Percentiles rank a stretch among this genome's conserved stretches.
Evolutionary conservation across 2,888 invertebrate species (phyloP).

Genomic region (Sminthurides aquaticus): DNA sequence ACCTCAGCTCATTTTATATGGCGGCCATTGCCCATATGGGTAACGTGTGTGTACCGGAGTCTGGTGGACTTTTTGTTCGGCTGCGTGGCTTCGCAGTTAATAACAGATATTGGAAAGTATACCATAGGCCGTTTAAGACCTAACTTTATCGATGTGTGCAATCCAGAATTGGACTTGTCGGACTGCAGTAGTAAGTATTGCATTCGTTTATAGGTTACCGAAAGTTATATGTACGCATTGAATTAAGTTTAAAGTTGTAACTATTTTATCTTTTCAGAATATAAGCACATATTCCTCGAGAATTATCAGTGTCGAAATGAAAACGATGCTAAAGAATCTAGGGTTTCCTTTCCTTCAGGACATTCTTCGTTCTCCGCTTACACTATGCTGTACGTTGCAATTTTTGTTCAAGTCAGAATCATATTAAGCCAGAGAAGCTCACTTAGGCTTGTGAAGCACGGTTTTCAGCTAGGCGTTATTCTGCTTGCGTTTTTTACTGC

Average conservation of each 20-base stretch:
- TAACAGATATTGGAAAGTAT: slow-evolving; percentile 90
- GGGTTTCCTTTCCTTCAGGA: slow-evolving; percentile 83
- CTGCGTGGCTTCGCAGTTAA: slow-evolving; percentile 70
- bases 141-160: slow-evolving; percentile 85
- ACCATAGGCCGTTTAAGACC: slow-evolving; percentile 86
- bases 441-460: slow-evolving; percentile 71
- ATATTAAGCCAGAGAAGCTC: slow-evolving; percentile 53
- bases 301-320: too few species aligned
- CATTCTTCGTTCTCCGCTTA: slow-evolving; percentile 82
- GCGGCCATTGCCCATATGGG: slow-evolving; percentile 62
- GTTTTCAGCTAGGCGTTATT: slow-evolving; percentile 73
- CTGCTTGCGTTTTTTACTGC: slow-evolving; percentile 76
- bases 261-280: too few species aligned
- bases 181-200: slow-evolving; percentile 43
- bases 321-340: slow-evolving; percentile 45
- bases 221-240: too few species aligned
- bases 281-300: too few species aligned
- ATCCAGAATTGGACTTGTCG: slow-evolving; percentile 61
- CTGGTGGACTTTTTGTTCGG: slow-evolving; percentile 82
- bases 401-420: slow-evolving; percentile 41
- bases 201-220: background rate
- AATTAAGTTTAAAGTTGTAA: too few species aligned
- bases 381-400: slow-evolving; percentile 43
- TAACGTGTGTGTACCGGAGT: slow-evolving; percentile 64
- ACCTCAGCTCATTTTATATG: slow-evolving; percentile 52